Evolutionary conservation across 2,797 vertebrate species (phyloP).

Genomic region (Cuniculus paca): DNA sequence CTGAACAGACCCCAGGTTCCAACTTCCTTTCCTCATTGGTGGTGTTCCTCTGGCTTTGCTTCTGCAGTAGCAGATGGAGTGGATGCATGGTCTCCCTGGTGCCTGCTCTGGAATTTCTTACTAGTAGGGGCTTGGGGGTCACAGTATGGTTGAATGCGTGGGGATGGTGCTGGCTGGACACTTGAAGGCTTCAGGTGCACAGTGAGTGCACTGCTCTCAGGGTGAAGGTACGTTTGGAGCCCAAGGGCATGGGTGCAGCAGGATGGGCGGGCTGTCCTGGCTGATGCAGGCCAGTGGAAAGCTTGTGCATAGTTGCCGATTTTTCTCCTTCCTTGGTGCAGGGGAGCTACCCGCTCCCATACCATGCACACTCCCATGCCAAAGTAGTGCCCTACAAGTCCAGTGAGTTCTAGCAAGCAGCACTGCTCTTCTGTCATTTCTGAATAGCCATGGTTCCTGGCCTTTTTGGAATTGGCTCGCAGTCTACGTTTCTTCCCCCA

Average conservation of each 20-base stretch:
- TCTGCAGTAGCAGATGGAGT: not conserved
- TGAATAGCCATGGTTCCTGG: not conserved
- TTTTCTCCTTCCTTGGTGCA: not conserved
- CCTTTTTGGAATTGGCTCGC: constrained; percentile 38
- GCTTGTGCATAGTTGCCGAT: not conserved
- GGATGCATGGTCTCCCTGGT: not conserved
- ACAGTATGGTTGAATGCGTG: not conserved
- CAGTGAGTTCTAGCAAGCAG: not conserved
- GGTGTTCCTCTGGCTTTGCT: not conserved
- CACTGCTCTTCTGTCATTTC: not conserved
- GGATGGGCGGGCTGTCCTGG: not conserved
- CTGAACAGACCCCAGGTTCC: not conserved
- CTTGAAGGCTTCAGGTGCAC: not conserved
- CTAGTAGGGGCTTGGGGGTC: not conserved
- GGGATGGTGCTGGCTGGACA: not conserved
- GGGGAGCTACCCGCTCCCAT: not conserved
- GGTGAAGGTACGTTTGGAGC: not conserved
- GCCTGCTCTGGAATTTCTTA: not conserved
- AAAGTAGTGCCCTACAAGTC: not conserved
- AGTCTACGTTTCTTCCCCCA: constrained; percentile 66
- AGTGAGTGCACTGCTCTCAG: not conserved
- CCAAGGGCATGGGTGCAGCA: not conserved
- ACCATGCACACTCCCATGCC: not conserved
- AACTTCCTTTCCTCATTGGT: not conserved
- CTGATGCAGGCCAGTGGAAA: not conserved